Base-by-base conservation (phyloP, 2,888 invertebrate genomes). In the Choristoneura rosaceana region DNA sequence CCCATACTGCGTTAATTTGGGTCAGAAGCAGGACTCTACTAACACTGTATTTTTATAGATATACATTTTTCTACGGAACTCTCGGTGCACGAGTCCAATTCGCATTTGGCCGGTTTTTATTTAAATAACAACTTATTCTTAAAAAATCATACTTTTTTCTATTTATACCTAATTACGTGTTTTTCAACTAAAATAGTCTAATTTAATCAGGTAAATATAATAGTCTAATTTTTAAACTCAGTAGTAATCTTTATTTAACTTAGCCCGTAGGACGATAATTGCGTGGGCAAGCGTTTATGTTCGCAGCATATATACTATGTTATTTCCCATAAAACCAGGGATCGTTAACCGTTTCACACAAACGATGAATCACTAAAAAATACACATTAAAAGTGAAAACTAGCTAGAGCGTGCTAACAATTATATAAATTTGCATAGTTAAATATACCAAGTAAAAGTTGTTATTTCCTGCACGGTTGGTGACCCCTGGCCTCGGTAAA, bases 401-500 rank as follows among this genome's bases (percentile, higher is more conserved):
- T 68, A 68, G 50, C 50, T 62, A 59, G 59, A 14, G 62, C 71
- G 58, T 68, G 71, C 67, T 38, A 47, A n/a, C 67, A 67, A 71
- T 67, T 67, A 62, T 58, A 67, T 45, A 43, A 62, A 71, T 71
- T 68, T 71, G 67, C 67, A 71, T 71, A 62, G 67, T 66, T 43
- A 43, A 71, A 67, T 68, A 47, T 55, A n/a, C 59, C 0, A 50
- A 64, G 71, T 63, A 59, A 59, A 68, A 62, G 58, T 45, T 62
- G 62, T 15, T 58, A 63, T 63, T 59, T 63, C 63, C 71, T 67
- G 68, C 73, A 58, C 75, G 75, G 75, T 78, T 78, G 75, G 74
- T 78, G 80, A 80, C 78, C 80, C 75, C 80, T 81, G 83, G 75
- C 81, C 80, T 78, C 79, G 76, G 69, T 68, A 81, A 82, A 82